These are phyloP conservation scores for Narcine bancroftii DNA, from an alignment of 2,113 vertebrate genomes.

Conservation along the genomic window DNA sequence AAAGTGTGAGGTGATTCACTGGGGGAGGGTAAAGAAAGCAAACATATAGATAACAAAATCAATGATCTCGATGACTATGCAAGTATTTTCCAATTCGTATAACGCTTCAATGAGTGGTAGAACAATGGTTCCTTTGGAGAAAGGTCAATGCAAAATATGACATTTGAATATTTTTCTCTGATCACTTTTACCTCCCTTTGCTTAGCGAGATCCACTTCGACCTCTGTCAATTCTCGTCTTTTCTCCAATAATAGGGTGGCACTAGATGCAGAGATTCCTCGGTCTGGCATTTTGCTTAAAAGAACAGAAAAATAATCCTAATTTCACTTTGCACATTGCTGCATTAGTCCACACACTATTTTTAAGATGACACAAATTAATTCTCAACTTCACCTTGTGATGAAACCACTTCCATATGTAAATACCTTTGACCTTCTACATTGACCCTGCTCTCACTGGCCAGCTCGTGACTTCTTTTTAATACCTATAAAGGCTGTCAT, in stretches of 20 bases:
- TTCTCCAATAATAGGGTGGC: slow-evolving; percentile 52
- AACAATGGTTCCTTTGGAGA: neutral
- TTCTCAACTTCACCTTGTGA: neutral
- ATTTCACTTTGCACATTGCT: neutral
- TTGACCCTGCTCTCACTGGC: too few species aligned
- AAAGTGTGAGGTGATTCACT: too few species aligned
- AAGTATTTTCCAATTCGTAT: neutral
- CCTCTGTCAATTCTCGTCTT: slow-evolving; percentile 46
- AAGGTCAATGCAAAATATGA: neutral
- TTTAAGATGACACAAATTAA: too few species aligned
- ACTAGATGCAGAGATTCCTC: neutral
- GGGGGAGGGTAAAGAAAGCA: too few species aligned
- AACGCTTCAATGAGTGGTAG: neutral
- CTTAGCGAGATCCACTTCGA: slow-evolving; percentile 43
- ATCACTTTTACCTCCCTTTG: slow-evolving; percentile 53
- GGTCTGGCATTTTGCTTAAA: slow-evolving; percentile 40
- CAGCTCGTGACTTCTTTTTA: too few species aligned
- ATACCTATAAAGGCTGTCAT: too few species aligned
- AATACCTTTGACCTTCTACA: too few species aligned
- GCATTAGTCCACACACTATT: too few species aligned
- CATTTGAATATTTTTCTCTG: neutral
- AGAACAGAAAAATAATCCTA: neutral
- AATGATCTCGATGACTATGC: neutral
- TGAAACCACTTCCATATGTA: too few species aligned
- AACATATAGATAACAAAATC: neutral